A percentile compares a stretch with the other conserved stretches of the same genome.
Evolutionary conservation across 2,888 invertebrate genomes (phyloP).

Genomic region (Prostheceraeus crozeri): DNA sequence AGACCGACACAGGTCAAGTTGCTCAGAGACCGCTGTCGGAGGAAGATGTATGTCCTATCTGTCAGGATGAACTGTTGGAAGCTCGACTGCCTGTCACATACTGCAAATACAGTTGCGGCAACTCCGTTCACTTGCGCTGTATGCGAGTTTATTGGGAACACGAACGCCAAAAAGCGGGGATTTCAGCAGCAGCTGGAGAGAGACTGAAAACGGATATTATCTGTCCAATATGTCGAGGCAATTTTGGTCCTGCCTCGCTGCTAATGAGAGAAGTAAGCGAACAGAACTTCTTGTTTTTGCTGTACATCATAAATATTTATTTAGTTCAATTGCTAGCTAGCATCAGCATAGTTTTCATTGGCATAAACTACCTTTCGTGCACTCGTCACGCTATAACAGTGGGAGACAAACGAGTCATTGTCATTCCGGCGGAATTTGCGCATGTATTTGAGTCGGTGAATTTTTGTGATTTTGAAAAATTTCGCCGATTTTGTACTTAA

Average conservation of each 20-base stretch:
- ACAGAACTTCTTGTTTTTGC: no score
- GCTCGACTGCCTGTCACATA: conserved; percentile 53
- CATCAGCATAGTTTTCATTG: no score
- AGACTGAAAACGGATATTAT: no score
- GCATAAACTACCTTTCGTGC: no score
- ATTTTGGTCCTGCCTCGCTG: conserved; percentile 53
- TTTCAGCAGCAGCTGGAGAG: neutral
- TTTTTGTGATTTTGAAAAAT: no score
- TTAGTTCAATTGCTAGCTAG: no score
- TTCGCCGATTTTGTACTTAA: no score
- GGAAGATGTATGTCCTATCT: conserved; percentile 57
- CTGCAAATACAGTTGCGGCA: conserved; percentile 55
- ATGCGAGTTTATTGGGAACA: conserved; percentile 58
- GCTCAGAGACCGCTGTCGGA: conserved; percentile 49
- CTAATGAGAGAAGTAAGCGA: conserved; percentile 52
- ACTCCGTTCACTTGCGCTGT: conserved; percentile 57
- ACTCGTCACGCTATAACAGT: no score
- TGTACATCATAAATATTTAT: no score
- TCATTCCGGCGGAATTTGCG: no score
- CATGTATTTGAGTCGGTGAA: no score
- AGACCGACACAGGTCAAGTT: conserved; percentile 31
- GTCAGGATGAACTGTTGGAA: conserved; percentile 54
- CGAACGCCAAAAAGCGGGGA: conserved; percentile 43
- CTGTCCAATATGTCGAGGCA: conserved; percentile 57
- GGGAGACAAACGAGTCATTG: no score